phyloP scores from a whole-genome alignment of 2,888 invertebrate species.

The Pemphredon lugubris region DNA sequence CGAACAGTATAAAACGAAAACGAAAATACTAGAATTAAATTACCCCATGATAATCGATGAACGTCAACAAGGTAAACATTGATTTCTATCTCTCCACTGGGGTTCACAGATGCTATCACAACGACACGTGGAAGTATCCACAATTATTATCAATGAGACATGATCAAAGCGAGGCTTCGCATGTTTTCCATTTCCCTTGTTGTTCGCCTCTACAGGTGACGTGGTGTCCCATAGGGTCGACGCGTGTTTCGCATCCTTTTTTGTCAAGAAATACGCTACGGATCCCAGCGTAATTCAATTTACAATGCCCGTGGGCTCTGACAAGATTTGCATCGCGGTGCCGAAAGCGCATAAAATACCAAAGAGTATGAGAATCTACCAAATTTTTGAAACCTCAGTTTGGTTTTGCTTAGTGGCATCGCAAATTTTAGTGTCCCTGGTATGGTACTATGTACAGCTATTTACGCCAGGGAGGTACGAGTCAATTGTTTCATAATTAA shows the following conservation, averaged over 20 bases:
- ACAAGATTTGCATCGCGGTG: slow-evolving; percentile 54
- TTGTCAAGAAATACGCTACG: slow-evolving; percentile 74
- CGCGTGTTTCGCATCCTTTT: slow-evolving; percentile 80
- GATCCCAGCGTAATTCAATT: slow-evolving; percentile 46
- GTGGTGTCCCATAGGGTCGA: slow-evolving; percentile 75
- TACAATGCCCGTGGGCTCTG: slow-evolving; percentile 38
- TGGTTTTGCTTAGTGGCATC: slow-evolving; percentile 45
- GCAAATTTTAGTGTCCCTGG: slow-evolving; percentile 27
- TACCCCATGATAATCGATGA: too few species aligned
- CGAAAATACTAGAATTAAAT: too few species aligned
- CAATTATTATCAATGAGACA: not conserved
- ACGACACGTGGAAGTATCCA: too few species aligned
- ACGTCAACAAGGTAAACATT: too few species aligned
- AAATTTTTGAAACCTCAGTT: slow-evolving; percentile 40
- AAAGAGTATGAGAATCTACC: slow-evolving; percentile 54
- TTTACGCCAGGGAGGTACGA: slow-evolving; percentile 26
- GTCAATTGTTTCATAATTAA: not conserved
- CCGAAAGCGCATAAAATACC: slow-evolving; percentile 55
- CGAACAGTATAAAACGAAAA: too few species aligned
- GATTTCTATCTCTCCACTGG: too few species aligned
- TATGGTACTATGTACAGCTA: slow-evolving; percentile 30
- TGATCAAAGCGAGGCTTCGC: not conserved
- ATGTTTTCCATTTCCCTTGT: too few species aligned
- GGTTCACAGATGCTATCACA: too few species aligned
- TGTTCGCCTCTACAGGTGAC: slow-evolving; percentile 72